A percentile compares a stretch with the other conserved stretches of the same genome.
Evolutionary conservation across 2,888 invertebrate species (phyloP).

Genomic region (Encarsia formosa): DNA sequence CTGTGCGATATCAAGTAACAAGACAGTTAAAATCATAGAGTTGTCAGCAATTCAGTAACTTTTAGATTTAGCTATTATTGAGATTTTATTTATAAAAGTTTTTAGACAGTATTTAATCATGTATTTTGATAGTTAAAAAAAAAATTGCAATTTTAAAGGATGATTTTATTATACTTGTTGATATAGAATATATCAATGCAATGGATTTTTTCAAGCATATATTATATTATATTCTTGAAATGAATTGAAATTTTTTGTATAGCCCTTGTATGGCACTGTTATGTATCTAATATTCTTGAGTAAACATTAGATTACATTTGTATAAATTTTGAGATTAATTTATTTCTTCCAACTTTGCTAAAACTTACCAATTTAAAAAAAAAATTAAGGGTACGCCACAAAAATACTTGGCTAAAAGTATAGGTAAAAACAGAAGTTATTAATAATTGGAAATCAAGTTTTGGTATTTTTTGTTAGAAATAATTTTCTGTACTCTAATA

Average conservation of each 20-base stretch:
- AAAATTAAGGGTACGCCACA: too few relatives aligned
- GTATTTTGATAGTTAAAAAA: constrained; percentile 14
- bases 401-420: too few relatives aligned
- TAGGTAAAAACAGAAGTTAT: too few relatives aligned
- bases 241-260: constrained; percentile 24
- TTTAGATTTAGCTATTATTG: constrained; percentile 22
- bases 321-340: constrained; percentile 4
- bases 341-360: too few relatives aligned
- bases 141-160: constrained; percentile 9
- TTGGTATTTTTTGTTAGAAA: too few relatives aligned
- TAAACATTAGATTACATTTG: constrained; percentile 27
- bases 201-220: constrained; percentile 15
- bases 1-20: constrained; percentile 18
- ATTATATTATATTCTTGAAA: constrained; percentile 17
- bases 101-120: constrained; percentile 24
- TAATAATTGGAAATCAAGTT: too few relatives aligned
- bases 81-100: constrained; percentile 25
- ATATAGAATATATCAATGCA: constrained; percentile 11
- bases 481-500: too few relatives aligned
- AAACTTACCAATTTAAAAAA: too few relatives aligned
- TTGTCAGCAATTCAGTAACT: constrained; percentile 18
- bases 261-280: constrained; percentile 22
- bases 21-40: constrained; percentile 18
- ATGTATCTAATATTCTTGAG: constrained; percentile 27
- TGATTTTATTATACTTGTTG: constrained; percentile 25